Base-by-base conservation (phyloP, 2,113 vertebrate genomes). In the Promerops cafer region DNA sequence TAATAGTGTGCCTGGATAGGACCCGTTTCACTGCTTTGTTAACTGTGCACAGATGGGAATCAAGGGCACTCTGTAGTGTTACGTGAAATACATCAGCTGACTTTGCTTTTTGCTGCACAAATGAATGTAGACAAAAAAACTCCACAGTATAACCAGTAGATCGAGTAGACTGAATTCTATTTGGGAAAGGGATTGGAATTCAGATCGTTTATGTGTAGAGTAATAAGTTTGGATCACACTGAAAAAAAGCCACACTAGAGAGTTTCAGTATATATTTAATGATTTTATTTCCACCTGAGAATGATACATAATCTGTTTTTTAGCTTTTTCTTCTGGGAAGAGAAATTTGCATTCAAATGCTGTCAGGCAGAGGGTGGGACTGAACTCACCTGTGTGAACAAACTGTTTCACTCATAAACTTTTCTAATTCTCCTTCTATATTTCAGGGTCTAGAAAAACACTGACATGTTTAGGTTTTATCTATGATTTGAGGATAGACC, bases 51-150 rank as follows among this genome's bases (percentile, higher is more conserved):
- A 84, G 56, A 64, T 64, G 86, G 45, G 68, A 92, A 80, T 33
- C 59, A 28, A 70, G 64, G 37, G 31, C 35, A 31, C 15, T 75
- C 47, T 31, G 83, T 20, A 45, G 54, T 9, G 59, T 22, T 83
- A 39, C 1, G 1, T 84, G 82, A 75, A 90, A 56, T 65, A 37
- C 37, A 53, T 93, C 86, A 86, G 68, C 79, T 96, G 92, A 86
- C 63, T 4, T 44, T 83, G 93, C 30, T 87, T 89, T 92, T 91
- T 85, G 44, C 70, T 85, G 75, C 71, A 42, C 83, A 79, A 88
- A 76, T 88, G 28, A 85, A 77, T 61, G 85, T 45, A 65, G 76
- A 88, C 54, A 72, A 80, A 90, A 88, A 81, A 59, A 1, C 44
- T 54, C 15, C 26, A 39, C 37, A 37, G 28, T 66, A 63, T 12